Evolutionary conservation across 2,888 invertebrate species (phyloP).

Genomic region (Coenonympha glycerion): DNA sequence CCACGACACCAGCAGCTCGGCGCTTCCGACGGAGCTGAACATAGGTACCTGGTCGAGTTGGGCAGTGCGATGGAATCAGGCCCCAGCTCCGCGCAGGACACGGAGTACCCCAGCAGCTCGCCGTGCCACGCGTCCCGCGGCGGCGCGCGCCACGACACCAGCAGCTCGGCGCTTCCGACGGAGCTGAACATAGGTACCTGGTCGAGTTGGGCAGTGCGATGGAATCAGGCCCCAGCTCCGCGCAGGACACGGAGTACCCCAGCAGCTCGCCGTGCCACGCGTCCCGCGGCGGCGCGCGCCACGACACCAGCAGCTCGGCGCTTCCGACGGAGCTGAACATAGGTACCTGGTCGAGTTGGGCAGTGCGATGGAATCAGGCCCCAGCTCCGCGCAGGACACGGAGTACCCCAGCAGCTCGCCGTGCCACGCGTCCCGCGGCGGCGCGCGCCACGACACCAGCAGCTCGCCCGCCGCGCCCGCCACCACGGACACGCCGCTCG

Average conservation of each 20-base stretch:
- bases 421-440: constrained; percentile 83
- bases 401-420: constrained; percentile 85
- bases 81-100: constrained; percentile 79
- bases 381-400: constrained; percentile 81
- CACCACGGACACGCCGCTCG: constrained; percentile 79
- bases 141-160: constrained; percentile 85
- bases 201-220: constrained; percentile 44
- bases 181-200: constrained; percentile 75
- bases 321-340: constrained; percentile 80
- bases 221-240: constrained; percentile 73
- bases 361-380: constrained; percentile 52
- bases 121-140: constrained; percentile 84
- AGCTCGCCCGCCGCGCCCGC: constrained; percentile 82
- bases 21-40: constrained; percentile 80
- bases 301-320: constrained; percentile 84
- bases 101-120: constrained; percentile 82
- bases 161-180: constrained; percentile 84
- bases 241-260: constrained; percentile 83
- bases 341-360: constrained; percentile 59
- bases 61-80: constrained; percentile 50
- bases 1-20: constrained; percentile 86
- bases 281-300: constrained; percentile 84
- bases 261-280: constrained; percentile 84
- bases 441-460: constrained; percentile 84
- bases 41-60: constrained; percentile 61